phyloP scores from a whole-genome alignment of 2,113 vertebrate species.

The Thomomys bottae region DNA sequence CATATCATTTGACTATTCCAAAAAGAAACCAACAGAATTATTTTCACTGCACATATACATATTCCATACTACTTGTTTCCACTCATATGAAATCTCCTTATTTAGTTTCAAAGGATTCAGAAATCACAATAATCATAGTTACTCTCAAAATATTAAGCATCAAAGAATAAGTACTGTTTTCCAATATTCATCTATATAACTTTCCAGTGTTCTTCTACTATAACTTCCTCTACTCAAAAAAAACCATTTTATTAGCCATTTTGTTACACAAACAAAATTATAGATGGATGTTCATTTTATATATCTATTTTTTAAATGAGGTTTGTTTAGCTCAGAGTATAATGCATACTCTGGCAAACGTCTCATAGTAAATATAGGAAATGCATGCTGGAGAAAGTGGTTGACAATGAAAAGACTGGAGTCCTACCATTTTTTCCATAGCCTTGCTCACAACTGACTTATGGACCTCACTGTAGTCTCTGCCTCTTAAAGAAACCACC shows the following conservation, averaged over 20 bases:
- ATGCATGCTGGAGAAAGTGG: not conserved
- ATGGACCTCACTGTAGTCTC: not conserved
- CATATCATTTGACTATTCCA: not conserved
- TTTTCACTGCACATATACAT: not conserved
- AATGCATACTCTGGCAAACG: not conserved
- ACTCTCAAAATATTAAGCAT: not conserved
- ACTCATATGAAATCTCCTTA: not conserved
- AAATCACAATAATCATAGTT: not conserved
- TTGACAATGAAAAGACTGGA: not conserved
- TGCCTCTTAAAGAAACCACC: not conserved
- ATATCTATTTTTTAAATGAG: not conserved
- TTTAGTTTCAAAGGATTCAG: not conserved
- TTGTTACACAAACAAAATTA: not conserved
- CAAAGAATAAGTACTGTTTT: not conserved
- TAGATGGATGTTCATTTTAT: not conserved
- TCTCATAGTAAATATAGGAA: not conserved
- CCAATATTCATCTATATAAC: no score
- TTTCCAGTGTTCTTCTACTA: no score
- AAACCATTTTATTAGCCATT: not conserved
- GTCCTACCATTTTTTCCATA: not conserved
- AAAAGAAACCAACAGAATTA: not conserved
- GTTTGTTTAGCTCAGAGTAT: no score
- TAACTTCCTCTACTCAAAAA: not conserved
- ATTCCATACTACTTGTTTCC: not conserved
- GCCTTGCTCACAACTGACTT: not conserved